phyloP scores from a whole-genome alignment of 2,888 invertebrate species.

The Tiliacea citrago region DNA sequence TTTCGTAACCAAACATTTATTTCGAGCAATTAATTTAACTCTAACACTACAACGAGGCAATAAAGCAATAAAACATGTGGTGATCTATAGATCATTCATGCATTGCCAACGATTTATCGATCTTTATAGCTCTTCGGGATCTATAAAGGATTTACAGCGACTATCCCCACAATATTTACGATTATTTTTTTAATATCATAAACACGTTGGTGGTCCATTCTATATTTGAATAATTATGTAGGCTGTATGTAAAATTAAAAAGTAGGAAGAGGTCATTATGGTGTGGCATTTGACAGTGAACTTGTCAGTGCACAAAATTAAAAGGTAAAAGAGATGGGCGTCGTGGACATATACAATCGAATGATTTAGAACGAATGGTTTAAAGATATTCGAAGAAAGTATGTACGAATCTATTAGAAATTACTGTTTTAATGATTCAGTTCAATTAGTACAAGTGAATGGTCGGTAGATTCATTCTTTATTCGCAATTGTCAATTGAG shows the following conservation, averaged over 20 bases:
- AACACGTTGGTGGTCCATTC: slow-evolving; percentile 76
- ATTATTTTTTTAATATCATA: slow-evolving; percentile 74
- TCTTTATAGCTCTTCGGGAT: slow-evolving; percentile 74
- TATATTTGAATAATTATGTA: slow-evolving; percentile 65
- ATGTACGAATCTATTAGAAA: slow-evolving; percentile 22
- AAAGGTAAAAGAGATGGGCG: slow-evolving; percentile 48
- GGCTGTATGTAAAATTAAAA: slow-evolving; percentile 44
- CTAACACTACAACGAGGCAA: slow-evolving; percentile 59
- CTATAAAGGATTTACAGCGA: slow-evolving; percentile 79
- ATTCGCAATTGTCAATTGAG: slow-evolving; percentile 11
- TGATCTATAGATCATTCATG: slow-evolving; percentile 77
- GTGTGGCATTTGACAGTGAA: slow-evolving; percentile 52
- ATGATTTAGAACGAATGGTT: slow-evolving; percentile 42
- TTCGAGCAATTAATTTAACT: slow-evolving; percentile 54
- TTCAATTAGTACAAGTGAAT: slow-evolving; percentile 20
- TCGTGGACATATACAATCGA: slow-evolving; percentile 32
- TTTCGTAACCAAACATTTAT: slow-evolving; percentile 52
- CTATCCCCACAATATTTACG: slow-evolving; percentile 71
- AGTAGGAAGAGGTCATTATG: slow-evolving; percentile 72
- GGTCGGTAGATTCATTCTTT: slow-evolving; percentile 15
- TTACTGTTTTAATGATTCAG: slow-evolving; percentile 13
- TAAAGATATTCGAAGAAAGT: slow-evolving; percentile 44
- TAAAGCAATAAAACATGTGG: slow-evolving; percentile 71
- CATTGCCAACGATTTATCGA: slow-evolving; percentile 70
- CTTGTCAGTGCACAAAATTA: slow-evolving; percentile 40